A percentile compares a stretch with the other conserved stretches of the same genome.
These are phyloP conservation scores for Gobius niger DNA, from an alignment of 2,113 vertebrate genomes.

Conservation along the genomic window DNA sequence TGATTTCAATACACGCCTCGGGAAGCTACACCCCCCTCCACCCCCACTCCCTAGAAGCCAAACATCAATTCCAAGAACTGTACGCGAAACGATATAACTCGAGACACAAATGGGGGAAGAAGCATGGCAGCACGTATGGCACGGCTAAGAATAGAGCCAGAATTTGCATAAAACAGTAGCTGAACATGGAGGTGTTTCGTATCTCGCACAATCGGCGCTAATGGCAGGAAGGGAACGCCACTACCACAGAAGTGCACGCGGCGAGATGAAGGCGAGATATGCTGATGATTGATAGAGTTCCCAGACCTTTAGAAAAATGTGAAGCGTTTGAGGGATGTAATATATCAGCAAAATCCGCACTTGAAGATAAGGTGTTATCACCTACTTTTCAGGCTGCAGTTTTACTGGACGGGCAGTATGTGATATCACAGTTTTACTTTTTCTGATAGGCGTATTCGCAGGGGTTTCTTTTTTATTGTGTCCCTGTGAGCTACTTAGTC, in stretches of 20 bases:
- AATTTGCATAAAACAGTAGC: slow-evolving; percentile 42
- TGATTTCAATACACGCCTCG: not conserved
- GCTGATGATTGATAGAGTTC: slow-evolving; percentile 15
- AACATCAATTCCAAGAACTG: slow-evolving; percentile 6
- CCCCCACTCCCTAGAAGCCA: not conserved
- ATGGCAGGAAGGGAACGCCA: slow-evolving; percentile 7
- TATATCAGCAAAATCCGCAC: not conserved
- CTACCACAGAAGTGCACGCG: slow-evolving; percentile 2
- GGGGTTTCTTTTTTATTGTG: no score
- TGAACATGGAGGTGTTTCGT: slow-evolving; percentile 19
- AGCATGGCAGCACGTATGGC: slow-evolving; percentile 4
- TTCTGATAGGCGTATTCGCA: no score
- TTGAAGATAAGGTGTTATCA: not conserved
- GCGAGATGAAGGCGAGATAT: slow-evolving; percentile 6
- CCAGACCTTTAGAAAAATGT: slow-evolving; percentile 3
- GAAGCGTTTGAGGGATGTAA: not conserved
- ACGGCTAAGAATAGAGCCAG: slow-evolving; percentile 28
- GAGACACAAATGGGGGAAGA: not conserved
- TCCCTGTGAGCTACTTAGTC: no score
- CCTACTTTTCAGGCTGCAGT: not conserved
- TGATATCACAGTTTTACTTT: no score
- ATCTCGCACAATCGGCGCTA: slow-evolving; percentile 7
- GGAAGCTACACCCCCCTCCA: no score
- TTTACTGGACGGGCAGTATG: no score
- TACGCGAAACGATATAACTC: slow-evolving; percentile 8